Base-by-base conservation (phyloP, 2,888 invertebrate genomes). In the Ophion slaviceki region DNA sequence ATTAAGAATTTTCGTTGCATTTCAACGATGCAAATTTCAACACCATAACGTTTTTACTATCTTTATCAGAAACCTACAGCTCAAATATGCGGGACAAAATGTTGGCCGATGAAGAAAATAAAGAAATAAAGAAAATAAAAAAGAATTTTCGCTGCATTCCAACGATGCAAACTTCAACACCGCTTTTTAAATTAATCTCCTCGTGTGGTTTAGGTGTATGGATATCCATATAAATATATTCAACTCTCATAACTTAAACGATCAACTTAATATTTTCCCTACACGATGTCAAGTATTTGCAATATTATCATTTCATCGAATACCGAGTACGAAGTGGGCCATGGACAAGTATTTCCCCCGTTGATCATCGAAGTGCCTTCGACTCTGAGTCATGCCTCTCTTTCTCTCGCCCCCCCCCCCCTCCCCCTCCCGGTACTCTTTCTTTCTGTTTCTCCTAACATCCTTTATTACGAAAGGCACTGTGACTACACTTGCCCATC, bases 381-480 rank as follows among this genome's bases (percentile, higher is more conserved):
- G 74, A 62, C 67, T 61, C 45, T 78, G 78, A 57, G 78, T 81
- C 75, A 66, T 47, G 47, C 75, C 71, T 85, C 80, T 80, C 79
- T 85, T 17, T 72, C 75, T 84, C 76, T 28, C 77, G 62, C 68
- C 36, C 28, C 77, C 62, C 68, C 36, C 28, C 72, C 76, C 79
- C 80, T 77, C 76, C 74, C 74, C 84, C 78, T 80, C 80, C 84
- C 20, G 68, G 71, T 83, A 24, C 75, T 57, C 79, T 71, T 59
- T 84, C 66, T 57, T 32, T 82, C 68, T 64, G 80, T 88, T 85
- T 80, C 81, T 77, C 85, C 78, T 85, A 53, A 59, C 70, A 78
- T 85, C 78, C 81, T 78, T 64, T 20, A 64, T 82, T 78, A 57
- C 78, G 75, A 72, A 82, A 85, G 57, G 47, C 61, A 72, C 67